Evolutionary conservation across 2,797 vertebrate species (phyloP), one percentile per base, ranked within the genome.

Genomic region (Artibeus lituratus): DNA sequence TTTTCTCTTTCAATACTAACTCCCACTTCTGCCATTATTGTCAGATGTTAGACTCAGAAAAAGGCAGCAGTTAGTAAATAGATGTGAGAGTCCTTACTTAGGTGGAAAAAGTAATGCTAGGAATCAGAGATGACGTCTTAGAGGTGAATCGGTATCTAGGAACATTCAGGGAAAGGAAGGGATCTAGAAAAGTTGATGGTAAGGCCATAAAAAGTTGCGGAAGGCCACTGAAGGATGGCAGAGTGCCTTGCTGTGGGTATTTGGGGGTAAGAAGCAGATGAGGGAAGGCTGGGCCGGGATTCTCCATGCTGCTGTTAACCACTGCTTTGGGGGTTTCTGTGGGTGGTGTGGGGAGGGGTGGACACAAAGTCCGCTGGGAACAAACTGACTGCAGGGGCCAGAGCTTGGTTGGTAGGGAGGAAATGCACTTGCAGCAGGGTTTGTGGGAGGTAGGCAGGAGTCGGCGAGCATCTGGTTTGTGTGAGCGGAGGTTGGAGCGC

Each of bases 351-450:
- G 19, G 78, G 26, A 69, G 55, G 39, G 9, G 10, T 24, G 39
- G 47, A 12, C 5, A 2, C 1, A 59, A 55, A 11, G 15, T 39
- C 47, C 19, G 42, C 32, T 4, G 9, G 9, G 62, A 18, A 84
- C 59, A 12, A 19, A 47, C 21, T n/a, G 77, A 37, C 62, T 5
- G 0, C 10, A 16, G 6, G 7, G 24, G 67, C 10, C 21, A 55
- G 69, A 87, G 9, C 26, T n/a, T 11, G 35, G 32, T 7, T 7
- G 0, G 65, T 57, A 11, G 32, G 47, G n/a, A 87, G 69, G 72
- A 16, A 59, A 18, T 35, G 37, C 22, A 21, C 32, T 8, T 1
- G 2, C 0, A 1, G 9, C 5, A 9, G 18, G 2, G 70, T 37
- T 29, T 32, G 5, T 10, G 15, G 16, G 26, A 10, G 26, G 59